Conservation (phyloP, 2,888 invertebrate species). For the Holacanthella duospinosa region DNA sequence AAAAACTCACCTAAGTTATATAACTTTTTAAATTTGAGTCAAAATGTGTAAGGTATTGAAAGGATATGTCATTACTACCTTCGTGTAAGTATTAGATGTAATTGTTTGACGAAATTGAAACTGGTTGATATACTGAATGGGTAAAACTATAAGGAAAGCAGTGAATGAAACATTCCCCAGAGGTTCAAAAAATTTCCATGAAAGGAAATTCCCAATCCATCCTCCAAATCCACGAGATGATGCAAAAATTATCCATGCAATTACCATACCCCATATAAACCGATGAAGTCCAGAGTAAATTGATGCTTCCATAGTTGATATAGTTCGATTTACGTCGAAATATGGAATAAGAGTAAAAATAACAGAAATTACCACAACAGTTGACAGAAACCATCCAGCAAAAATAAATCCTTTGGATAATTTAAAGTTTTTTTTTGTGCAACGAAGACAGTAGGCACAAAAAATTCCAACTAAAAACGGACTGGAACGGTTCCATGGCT, state of each 20-base stretch:
- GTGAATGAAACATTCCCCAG: conserved; percentile 30
- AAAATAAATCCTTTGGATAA: conserved; percentile 10
- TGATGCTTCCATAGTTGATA: conserved; percentile 12
- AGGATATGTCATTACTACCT: conserved; percentile 16
- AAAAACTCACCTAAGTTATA: conserved; percentile 21
- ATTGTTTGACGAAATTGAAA: conserved; percentile 23
- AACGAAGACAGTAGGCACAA: conserved; percentile 28
- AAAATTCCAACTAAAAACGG: conserved; percentile 36
- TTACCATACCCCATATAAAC: conserved; percentile 32
- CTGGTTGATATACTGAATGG: conserved; percentile 27
- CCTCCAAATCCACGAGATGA: conserved; percentile 38
- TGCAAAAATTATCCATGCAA: conserved; percentile 38
- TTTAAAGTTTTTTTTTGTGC: conserved; percentile 13
- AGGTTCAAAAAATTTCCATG: conserved; percentile 34
- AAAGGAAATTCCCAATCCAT: conserved; percentile 30
- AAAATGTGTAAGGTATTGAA: too few species aligned
- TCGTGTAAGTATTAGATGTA: conserved; percentile 21
- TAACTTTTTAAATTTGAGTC: not conserved
- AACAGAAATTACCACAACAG: conserved; percentile 13
- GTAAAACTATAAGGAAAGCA: conserved; percentile 26
- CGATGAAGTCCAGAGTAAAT: conserved; percentile 27
- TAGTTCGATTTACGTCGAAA: conserved; percentile 10
- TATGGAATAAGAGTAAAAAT: conserved; percentile 25
- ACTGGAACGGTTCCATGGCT: conserved; percentile 34
- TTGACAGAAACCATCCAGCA: conserved; percentile 20